These are phyloP conservation scores for Rutilus rutilus DNA, from an alignment of 2,113 vertebrate genomes.

Conservation along the genomic window DNA sequence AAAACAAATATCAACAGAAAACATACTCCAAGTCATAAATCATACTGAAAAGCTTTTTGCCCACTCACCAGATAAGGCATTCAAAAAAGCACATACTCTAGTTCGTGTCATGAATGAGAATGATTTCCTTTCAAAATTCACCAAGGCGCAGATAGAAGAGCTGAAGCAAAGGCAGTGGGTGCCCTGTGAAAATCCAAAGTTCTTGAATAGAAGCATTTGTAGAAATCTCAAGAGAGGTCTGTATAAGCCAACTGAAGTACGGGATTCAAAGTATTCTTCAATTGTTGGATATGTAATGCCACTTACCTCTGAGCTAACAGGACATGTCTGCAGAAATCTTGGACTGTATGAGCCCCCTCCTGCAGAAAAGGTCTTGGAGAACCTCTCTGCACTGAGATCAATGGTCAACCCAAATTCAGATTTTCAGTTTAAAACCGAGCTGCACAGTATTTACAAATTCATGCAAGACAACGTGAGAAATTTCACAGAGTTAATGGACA, in stretches of 20 bases:
- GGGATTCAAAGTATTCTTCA: slow-evolving; percentile 65
- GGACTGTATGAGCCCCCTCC: slow-evolving; percentile 73
- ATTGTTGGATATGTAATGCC: slow-evolving; percentile 82
- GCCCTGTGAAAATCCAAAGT: slow-evolving; percentile 60
- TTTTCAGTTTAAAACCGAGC: slow-evolving; percentile 67
- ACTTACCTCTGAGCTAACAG: slow-evolving; percentile 67
- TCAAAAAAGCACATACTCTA: slow-evolving; percentile 70
- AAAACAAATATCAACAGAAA: slow-evolving; percentile 65
- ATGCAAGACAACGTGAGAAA: slow-evolving; percentile 76
- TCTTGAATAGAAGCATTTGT: slow-evolving; percentile 15
- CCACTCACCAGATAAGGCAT: slow-evolving; percentile 39
- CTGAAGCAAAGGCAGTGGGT: slow-evolving; percentile 77
- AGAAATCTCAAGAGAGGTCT: slow-evolving; percentile 56
- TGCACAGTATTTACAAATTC: slow-evolving; percentile 75
- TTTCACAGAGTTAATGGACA: slow-evolving; percentile 60
- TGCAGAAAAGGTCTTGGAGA: slow-evolving; percentile 76
- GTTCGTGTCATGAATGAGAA: slow-evolving; percentile 73
- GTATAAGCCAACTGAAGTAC: slow-evolving; percentile 69
- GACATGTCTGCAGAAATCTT: slow-evolving; percentile 67
- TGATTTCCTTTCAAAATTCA: slow-evolving; percentile 70
- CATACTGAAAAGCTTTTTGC: slow-evolving; percentile 60
- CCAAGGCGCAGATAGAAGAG: slow-evolving; percentile 49
- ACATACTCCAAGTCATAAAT: slow-evolving; percentile 72
- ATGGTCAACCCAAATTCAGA: slow-evolving; percentile 66
- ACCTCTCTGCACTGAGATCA: slow-evolving; percentile 68